Percentiles rank a stretch among this genome's conserved stretches.
These are phyloP conservation scores for Ophion costatus DNA, from an alignment of 2,888 invertebrate species.

Conservation along the genomic window DNA sequence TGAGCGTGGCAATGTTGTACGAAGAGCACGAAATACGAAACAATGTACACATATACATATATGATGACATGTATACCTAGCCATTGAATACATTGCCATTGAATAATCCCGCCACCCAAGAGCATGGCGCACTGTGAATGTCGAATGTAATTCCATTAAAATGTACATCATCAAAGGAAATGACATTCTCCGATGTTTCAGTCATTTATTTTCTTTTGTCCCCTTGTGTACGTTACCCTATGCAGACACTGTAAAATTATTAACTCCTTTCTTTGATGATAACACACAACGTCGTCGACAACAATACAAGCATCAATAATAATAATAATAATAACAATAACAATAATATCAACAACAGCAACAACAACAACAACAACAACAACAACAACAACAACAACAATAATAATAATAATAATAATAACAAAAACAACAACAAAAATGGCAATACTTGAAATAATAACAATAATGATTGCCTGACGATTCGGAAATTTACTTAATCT, in stretches of 20 bases:
- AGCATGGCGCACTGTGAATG: neutral
- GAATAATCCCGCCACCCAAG: constrained; percentile 7
- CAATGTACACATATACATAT: neutral
- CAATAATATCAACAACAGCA: too few relatives aligned
- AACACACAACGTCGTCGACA: too few relatives aligned
- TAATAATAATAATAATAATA: too few relatives aligned
- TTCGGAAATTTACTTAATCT: too few relatives aligned
- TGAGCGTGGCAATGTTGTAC: constrained; percentile 20
- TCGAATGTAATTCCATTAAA: constrained; percentile 11
- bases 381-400: too few relatives aligned
- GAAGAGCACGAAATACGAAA: constrained; percentile 14
- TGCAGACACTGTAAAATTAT: neutral
- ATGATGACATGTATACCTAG: neutral
- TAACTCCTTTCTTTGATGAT: neutral
- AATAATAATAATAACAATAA: too few relatives aligned
- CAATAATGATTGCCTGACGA: too few relatives aligned
- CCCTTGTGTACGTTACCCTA: neutral
- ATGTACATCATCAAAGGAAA: constrained; percentile 18
- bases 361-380: too few relatives aligned
- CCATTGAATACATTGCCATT: neutral
- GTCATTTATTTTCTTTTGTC: neutral
- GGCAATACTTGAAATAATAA: too few relatives aligned
- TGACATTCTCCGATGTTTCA: neutral
- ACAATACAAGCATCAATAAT: too few relatives aligned
- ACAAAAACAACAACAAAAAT: too few relatives aligned